These are phyloP conservation scores for Bucco capensis DNA, from an alignment of 2,113 vertebrate species.

Conservation along the genomic window DNA sequence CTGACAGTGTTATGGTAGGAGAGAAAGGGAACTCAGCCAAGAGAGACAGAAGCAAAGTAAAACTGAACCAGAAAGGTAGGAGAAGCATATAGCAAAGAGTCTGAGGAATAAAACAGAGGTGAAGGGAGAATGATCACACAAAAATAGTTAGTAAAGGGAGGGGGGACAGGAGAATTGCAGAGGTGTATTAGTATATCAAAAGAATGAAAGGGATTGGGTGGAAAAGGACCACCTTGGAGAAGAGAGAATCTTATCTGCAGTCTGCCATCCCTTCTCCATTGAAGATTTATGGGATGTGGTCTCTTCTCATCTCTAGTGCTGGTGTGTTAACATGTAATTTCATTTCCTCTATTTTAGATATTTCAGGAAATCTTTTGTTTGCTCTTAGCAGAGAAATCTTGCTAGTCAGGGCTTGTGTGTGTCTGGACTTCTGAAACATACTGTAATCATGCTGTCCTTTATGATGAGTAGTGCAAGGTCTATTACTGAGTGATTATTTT, in stretches of 20 bases:
- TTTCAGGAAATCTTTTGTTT: not conserved
- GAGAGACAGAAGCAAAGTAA: not conserved
- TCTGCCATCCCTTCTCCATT: not conserved
- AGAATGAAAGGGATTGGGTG: not conserved
- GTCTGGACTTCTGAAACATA: not conserved
- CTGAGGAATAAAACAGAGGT: not conserved
- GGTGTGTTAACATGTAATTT: not conserved
- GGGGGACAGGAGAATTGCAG: not conserved
- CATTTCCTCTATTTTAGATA: not conserved
- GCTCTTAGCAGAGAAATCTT: not conserved
- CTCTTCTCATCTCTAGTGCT: not conserved
- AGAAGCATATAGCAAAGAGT: not conserved
- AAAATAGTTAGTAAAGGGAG: not conserved
- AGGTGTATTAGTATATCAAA: not conserved
- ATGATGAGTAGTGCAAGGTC: not conserved
- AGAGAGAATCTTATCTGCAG: not conserved
- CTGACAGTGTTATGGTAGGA: not conserved
- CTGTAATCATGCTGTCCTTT: not conserved
- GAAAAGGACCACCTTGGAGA: not conserved
- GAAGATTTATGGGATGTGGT: not conserved
- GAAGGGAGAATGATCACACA: not conserved
- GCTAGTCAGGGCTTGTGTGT: not conserved
- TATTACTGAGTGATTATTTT: not conserved
- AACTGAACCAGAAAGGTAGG: not conserved
- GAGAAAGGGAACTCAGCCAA: not conserved